A percentile compares a stretch with the other conserved stretches of the same genome.
Conservation (phyloP, 2,113 vertebrate species). For the Sialia sialis region DNA sequence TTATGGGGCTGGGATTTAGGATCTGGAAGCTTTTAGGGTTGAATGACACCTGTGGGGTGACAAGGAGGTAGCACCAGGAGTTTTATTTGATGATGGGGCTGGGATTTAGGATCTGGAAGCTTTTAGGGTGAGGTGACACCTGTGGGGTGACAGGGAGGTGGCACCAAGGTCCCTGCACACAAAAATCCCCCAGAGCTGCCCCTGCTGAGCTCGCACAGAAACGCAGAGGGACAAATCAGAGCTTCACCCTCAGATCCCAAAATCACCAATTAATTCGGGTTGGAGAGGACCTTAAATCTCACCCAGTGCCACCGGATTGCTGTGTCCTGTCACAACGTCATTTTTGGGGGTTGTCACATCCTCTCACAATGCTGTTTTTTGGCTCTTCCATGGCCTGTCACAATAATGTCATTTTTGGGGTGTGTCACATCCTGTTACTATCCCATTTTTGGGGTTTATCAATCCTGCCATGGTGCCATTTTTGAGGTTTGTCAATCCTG, state of each 20-base stretch:
- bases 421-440: no score
- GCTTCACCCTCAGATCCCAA: neutral
- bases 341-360: neutral
- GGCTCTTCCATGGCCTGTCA: no score
- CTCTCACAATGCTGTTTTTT: neutral
- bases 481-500: no score
- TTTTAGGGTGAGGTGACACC: neutral
- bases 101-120: neutral
- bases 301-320: neutral
- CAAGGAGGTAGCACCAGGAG: neutral
- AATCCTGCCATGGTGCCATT: no score
- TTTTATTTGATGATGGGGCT: neutral
- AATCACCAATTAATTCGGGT: no score
- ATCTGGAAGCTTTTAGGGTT: neutral
- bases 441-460: neutral
- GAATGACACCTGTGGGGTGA: neutral
- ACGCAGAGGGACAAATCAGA: neutral
- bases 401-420: no score
- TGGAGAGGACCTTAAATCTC: no score
- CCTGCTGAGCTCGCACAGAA: rapidly evolving
- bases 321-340: no score
- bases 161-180: neutral
- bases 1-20: neutral
- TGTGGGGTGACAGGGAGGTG: neutral
- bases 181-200: neutral